These are phyloP conservation scores for Paramisgurnus dabryanus DNA, from an alignment of 2,113 vertebrate genomes.

Conservation along the genomic window DNA sequence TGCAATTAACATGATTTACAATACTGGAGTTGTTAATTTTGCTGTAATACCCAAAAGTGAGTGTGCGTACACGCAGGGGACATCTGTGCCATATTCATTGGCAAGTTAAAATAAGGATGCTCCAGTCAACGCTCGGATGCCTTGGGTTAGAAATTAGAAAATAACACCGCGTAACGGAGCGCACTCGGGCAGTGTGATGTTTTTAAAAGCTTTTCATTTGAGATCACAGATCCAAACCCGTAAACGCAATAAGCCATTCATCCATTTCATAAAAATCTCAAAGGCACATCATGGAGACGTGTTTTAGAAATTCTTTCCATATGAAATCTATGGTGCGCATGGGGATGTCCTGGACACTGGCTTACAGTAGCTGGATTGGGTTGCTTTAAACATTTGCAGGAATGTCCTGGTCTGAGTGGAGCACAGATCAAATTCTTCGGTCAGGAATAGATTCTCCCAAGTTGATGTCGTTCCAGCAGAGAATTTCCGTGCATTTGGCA, in stretches of 20 bases:
- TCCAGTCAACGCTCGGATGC: background rate
- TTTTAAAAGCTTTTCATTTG: background rate
- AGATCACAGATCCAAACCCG: background rate
- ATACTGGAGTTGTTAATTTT: background rate
- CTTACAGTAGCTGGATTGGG: constrained; percentile 19
- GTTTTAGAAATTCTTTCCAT: constrained; percentile 17
- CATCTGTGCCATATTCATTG: background rate
- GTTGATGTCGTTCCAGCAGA: constrained; percentile 41
- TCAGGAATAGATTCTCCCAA: constrained; percentile 40
- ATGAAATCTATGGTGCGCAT: constrained; percentile 7
- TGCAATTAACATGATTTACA: constrained; percentile 44
- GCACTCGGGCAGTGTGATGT: background rate
- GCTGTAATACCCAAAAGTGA: background rate
- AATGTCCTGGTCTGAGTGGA: constrained; percentile 26
- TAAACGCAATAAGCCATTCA: background rate
- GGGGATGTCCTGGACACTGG: constrained; percentile 7
- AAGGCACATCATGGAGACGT: background rate
- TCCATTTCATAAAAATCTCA: background rate
- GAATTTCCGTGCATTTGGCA: constrained; percentile 40
- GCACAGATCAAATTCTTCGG: constrained; percentile 42
- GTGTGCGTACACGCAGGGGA: background rate
- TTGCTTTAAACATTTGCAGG: background rate
- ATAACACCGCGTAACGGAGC: background rate
- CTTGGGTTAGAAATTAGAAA: background rate
- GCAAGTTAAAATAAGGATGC: background rate